A percentile compares a stretch with the other conserved stretches of the same genome.
Conservation (phyloP, 2,888 invertebrate genomes). For the Pherbina coryleti region DNA sequence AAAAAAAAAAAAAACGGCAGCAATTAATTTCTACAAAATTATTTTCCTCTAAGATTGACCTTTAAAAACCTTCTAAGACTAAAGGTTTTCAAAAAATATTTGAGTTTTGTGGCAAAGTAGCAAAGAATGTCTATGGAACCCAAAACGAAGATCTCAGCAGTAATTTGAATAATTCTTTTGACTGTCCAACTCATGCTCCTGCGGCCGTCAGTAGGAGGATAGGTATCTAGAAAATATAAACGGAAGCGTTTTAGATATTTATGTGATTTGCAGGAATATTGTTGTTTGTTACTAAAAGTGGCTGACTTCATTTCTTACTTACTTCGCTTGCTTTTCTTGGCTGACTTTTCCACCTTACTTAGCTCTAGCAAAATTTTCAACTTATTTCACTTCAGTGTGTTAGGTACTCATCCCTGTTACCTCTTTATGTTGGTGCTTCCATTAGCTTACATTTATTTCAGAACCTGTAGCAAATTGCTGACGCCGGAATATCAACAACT, state of each 20-base stretch:
- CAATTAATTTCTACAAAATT: no score
- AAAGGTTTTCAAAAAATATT: no score
- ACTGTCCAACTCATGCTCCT: no score
- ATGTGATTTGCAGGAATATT: not conserved
- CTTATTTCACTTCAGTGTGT: not conserved
- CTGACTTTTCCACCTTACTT: not conserved
- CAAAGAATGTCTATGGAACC: not conserved
- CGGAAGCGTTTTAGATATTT: constrained; percentile 13
- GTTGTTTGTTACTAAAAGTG: not conserved
- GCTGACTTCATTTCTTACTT: not conserved
- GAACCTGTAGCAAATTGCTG: constrained; percentile 16
- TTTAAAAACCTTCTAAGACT: no score
- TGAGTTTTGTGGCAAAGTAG: no score
- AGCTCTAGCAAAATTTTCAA: not conserved
- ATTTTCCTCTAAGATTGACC: no score
- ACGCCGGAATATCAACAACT: not conserved
- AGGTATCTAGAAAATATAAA: not conserved
- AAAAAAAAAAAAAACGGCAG: no score
- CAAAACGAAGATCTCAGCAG: not conserved
- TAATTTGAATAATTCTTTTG: no score
- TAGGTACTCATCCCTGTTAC: not conserved
- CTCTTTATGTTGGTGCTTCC: constrained; percentile 5
- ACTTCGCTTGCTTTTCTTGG: not conserved
- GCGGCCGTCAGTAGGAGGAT: not conserved
- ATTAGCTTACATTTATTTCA: constrained; percentile 22